phyloP scores from a whole-genome alignment of 2,113 vertebrate genomes.

The Myxocyprinus asiaticus region DNA sequence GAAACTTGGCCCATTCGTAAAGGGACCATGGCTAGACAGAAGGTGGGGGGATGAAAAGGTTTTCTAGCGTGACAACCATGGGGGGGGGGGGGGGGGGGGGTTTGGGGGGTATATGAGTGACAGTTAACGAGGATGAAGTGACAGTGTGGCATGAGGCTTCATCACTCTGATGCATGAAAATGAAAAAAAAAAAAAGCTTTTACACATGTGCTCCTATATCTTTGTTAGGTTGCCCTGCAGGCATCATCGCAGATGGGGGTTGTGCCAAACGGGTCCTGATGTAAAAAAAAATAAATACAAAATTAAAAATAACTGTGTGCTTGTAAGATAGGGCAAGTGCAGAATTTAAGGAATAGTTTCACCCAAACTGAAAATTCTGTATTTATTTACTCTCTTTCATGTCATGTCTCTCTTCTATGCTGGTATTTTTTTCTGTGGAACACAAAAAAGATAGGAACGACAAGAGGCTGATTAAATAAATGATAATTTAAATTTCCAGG shows the following conservation, averaged over 20 bases:
- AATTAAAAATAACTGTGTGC: not conserved
- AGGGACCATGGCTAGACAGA: not conserved
- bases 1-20: not conserved
- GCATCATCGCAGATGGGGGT: not conserved
- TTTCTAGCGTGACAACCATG: not conserved
- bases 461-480: too few relatives aligned
- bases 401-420: too few relatives aligned
- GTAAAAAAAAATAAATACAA: not conserved
- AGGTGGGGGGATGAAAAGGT: not conserved
- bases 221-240: conserved; percentile 11
- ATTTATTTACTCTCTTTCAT: too few relatives aligned
- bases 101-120: not conserved
- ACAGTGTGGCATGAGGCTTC: conserved; percentile 9
- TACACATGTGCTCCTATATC: not conserved
- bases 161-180: not conserved
- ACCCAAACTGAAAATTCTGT: too few relatives aligned
- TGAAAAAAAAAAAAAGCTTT: conserved; percentile 21
- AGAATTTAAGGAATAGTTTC: too few relatives aligned
- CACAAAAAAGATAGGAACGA: too few relatives aligned
- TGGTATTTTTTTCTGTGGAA: too few relatives aligned
- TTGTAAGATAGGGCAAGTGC: not conserved
- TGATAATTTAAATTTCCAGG: too few relatives aligned
- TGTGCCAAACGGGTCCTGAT: conserved; percentile 4
- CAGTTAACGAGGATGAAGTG: conserved; percentile 17
- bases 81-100: not conserved